These are phyloP conservation scores for Nesidiocoris tenuis DNA, from an alignment of 2,888 invertebrate species.

Conservation along the genomic window DNA sequence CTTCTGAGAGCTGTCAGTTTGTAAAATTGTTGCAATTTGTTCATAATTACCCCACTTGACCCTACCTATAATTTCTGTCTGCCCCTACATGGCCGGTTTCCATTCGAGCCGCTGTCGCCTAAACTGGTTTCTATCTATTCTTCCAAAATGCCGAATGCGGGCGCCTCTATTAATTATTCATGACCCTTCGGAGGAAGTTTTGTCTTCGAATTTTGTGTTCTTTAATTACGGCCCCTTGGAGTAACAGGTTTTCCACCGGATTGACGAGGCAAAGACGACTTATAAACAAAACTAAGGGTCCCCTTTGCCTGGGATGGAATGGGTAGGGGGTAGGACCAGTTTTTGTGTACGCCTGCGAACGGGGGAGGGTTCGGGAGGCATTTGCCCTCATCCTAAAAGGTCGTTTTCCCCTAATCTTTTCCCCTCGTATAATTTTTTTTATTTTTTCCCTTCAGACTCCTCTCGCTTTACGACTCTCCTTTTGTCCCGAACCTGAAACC, in stretches of 20 bases:
- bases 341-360: constrained; percentile 8
- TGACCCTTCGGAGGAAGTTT: not conserved
- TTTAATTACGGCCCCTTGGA: not conserved
- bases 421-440: not conserved
- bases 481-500: constrained; percentile 27
- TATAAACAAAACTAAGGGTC: not conserved
- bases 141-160: not conserved
- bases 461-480: not conserved
- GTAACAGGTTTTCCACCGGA: not conserved
- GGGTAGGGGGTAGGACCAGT: constrained; percentile 2
- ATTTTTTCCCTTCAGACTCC: not conserved
- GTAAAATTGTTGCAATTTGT: no score
- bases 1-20: no score
- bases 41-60: no score
- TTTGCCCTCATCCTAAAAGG: not conserved
- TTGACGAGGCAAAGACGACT: not conserved
- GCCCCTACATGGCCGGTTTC: not conserved
- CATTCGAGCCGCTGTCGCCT: not conserved
- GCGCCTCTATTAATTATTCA: not conserved
- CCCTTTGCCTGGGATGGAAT: not conserved
- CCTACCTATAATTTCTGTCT: no score
- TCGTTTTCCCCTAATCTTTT: not conserved
- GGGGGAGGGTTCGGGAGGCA: not conserved
- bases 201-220: not conserved
- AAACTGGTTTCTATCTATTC: not conserved